Base-by-base conservation (phyloP, 2,888 invertebrate genomes). In the Phytoseiulus persimilis region DNA sequence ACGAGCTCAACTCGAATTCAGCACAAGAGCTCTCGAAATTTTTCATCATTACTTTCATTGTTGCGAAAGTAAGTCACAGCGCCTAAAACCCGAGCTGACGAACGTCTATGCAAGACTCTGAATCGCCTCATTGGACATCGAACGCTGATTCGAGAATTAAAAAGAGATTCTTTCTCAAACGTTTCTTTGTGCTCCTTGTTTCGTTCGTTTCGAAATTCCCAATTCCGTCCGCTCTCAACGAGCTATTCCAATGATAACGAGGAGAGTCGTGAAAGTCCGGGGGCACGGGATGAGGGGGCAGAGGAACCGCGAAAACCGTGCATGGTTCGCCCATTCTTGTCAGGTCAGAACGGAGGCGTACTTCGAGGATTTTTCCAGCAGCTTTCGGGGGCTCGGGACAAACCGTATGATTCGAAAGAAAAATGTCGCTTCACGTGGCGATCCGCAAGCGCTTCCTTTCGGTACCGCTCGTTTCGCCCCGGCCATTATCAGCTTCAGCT, bases 21-120 rank as follows among this genome's bases (percentile, higher is more conserved):
- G 65, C 65, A 65, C 65, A 65, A 65, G 65, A 65, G 65, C 65
- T 28, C 65, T 65, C 65, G 65, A 65, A 65, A 65, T 65, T 65
- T 65, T 65, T 65, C 65, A 65, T 65, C 65, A 65, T 65, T 65
- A 65, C 65, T 65, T 65, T 65, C 65, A 65, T 65, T 65, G 65
- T 65, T 65, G 65, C 65, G 65, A 65, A 65, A 65, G 9, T 65
- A 65, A 65, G 65, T 65, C 65, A 65, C 65, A 65, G 65, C 65
- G 65, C 65, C 65, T 65, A 65, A 65, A 65, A 65, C 65, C 65
- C 65, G 18, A 65, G 65, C 65, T 65, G 65, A 65, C 65, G 65
- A 65, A 65, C 65, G 23, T 65, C 65, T 65, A 65, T 65, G 65
- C 65, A 28, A 65, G 65, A 65, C 28, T 65, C 18, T 65, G 65